Conservation (phyloP, 1,140 invertebrate species). For the Euura lappo region DNA sequence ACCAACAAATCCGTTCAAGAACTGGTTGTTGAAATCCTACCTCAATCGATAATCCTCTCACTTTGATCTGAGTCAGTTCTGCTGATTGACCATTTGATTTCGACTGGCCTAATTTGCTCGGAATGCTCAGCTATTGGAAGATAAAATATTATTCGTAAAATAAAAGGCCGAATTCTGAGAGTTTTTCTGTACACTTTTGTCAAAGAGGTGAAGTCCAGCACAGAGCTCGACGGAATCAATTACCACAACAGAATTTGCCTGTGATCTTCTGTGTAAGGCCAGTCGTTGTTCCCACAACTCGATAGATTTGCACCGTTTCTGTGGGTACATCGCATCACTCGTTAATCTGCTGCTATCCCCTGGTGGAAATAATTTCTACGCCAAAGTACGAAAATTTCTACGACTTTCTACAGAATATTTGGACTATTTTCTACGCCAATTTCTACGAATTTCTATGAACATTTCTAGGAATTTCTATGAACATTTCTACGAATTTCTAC, state of each 20-base stretch:
- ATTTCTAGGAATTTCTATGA: no score
- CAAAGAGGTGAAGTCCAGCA: no score
- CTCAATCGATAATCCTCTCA: slow-evolving; percentile 66
- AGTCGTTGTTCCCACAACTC: slow-evolving; percentile 51
- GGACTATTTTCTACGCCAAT: no score
- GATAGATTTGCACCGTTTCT: slow-evolving; percentile 41
- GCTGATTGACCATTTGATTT: slow-evolving; percentile 62
- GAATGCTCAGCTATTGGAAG: slow-evolving; percentile 39
- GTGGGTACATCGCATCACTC: slow-evolving; percentile 31
- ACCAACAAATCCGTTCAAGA: no score
- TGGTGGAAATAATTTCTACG: no score
- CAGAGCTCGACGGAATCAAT: slow-evolving; percentile 12
- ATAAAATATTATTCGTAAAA: no score
- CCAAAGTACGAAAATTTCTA: no score
- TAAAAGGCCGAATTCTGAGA: no score
- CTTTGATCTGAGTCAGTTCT: slow-evolving; percentile 63
- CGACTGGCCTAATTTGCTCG: slow-evolving; percentile 48
- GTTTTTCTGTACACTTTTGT: no score
- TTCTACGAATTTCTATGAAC: no score
- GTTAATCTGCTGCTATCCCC: slow-evolving; percentile 25
- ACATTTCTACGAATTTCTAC: no score
- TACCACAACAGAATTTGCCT: slow-evolving; percentile 32
- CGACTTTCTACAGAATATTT: slow-evolving; percentile 67
- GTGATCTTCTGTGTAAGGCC: slow-evolving; percentile 43
- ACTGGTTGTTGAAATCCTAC: slow-evolving; percentile 34